Evolutionary conservation across 1,140 invertebrate species (phyloP).

Genomic region (Papilio aristodemus): DNA sequence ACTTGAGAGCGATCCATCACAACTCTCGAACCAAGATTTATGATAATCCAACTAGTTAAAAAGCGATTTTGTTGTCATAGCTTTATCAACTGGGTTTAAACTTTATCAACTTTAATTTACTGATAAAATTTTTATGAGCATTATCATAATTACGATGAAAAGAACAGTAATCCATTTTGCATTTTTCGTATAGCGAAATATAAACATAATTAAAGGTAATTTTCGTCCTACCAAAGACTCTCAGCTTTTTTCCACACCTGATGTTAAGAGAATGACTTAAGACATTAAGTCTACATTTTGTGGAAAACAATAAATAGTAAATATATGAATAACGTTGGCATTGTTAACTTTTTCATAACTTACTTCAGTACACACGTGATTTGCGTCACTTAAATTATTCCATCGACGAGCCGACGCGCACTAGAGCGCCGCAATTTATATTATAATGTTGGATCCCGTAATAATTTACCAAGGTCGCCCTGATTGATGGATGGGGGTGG

Average conservation of each 20-base stretch:
- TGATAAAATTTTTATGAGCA: too few species aligned
- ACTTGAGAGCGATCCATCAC: conserved; percentile 21
- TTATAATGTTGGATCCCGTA: conserved; percentile 38
- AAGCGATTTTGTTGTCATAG: conserved; percentile 13
- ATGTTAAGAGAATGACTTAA: too few species aligned
- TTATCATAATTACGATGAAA: too few species aligned
- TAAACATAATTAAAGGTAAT: too few species aligned
- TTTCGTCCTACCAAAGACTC: too few species aligned
- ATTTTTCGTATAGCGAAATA: too few species aligned
- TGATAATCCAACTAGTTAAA: conserved; percentile 26
- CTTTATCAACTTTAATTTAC: background rate
- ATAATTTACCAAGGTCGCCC: conserved; percentile 38
- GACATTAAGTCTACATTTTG: too few species aligned
- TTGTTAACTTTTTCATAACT: background rate
- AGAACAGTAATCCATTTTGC: too few species aligned
- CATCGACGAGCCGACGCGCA: conserved; percentile 30
- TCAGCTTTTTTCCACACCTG: too few species aligned
- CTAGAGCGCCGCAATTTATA: conserved; percentile 39
- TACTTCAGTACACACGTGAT: background rate
- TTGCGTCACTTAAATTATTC: conserved; percentile 31
- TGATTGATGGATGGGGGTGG: conserved; percentile 41
- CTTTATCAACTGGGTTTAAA: background rate
- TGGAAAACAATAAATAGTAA: too few species aligned
- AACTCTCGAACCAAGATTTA: conserved; percentile 32
- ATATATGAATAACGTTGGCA: too few species aligned